Percentiles rank a stretch among this genome's conserved stretches.
phyloP scores from a whole-genome alignment of 2,797 vertebrate species.

The Rhodeus uyekii region DNA sequence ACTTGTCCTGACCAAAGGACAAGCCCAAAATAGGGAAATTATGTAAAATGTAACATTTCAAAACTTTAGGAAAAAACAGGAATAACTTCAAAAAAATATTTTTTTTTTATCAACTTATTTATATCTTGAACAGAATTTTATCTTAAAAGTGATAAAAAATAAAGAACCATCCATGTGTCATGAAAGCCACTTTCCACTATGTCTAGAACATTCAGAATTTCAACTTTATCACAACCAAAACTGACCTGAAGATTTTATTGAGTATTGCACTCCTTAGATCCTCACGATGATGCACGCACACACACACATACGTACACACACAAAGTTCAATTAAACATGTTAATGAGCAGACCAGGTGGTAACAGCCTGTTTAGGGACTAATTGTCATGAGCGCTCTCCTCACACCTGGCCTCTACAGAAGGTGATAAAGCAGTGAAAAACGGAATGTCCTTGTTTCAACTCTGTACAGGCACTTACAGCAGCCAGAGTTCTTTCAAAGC shows the following conservation, averaged over 20 bases:
- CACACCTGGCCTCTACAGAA: constrained; percentile 46
- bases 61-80: background rate
- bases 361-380: constrained; percentile 43
- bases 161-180: background rate
- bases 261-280: no score
- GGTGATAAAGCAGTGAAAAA: constrained; percentile 37
- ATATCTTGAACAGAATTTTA: background rate
- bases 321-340: constrained; percentile 45
- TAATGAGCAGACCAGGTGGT: constrained; percentile 53
- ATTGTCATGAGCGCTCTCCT: constrained; percentile 35
- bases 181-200: background rate
- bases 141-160: background rate
- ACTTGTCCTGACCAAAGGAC: no score
- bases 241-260: no score
- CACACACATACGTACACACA: background rate
- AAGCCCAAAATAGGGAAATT: background rate
- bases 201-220: background rate
- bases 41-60: background rate
- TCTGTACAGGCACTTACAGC: constrained; percentile 53
- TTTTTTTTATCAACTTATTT: no score
- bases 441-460: constrained; percentile 31
- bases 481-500: constrained; percentile 71
- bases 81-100: background rate
- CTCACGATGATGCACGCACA: no score
- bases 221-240: no score